Evolutionary conservation across 2,888 invertebrate genomes (phyloP), one percentile per base, ranked within the genome.

Genomic region (Polydrusus tereticollis): DNA sequence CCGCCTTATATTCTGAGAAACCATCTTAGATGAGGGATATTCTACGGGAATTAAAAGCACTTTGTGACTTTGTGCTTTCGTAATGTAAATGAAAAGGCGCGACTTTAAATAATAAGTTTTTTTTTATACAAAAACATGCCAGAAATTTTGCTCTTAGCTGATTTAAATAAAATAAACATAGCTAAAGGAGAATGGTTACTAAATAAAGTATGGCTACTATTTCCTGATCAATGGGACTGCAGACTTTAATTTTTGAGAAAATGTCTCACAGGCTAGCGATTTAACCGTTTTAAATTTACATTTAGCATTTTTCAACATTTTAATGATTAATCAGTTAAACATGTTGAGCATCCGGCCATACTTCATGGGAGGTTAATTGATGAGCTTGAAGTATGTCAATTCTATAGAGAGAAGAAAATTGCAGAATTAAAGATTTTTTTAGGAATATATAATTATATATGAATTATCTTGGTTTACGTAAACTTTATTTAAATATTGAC

Each of bases 231-330:
- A n/a, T n/a, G n/a, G n/a, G n/a, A n/a, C n/a, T n/a, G n/a, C n/a
- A n/a, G n/a, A n/a, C n/a, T n/a, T n/a, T n/a, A n/a, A 41, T 14
- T 41, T 41, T 14, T 14, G 12, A 14, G 41, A 41, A 14, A 41
- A 41, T 41, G 41, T 14, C 41, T 41, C 41, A 1, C 3, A n/a
- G n/a, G n/a, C 14, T 14, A 41, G 41, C 41, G 26, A 6, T n/a
- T 41, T 52, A n/a, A 52, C 23, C 8, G n/a, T 52, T 52, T 52
- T 23, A 52, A 52, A 52, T 52, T 50, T 50, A 52, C n/a, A 52
- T 52, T 52, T n/a, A 41, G 12, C 7, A 52, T 26, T 26, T 52
- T 52, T 52, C 52, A 26, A 23, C 12, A 23, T 23, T 52, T 52
- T 52, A 52, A 52, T 52, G 21, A 52, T 26, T 52, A 52, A 52